A percentile compares a stretch with the other conserved stretches of the same genome.
Conservation (phyloP, 2,888 invertebrate genomes). For the Nemurella pictetii region DNA sequence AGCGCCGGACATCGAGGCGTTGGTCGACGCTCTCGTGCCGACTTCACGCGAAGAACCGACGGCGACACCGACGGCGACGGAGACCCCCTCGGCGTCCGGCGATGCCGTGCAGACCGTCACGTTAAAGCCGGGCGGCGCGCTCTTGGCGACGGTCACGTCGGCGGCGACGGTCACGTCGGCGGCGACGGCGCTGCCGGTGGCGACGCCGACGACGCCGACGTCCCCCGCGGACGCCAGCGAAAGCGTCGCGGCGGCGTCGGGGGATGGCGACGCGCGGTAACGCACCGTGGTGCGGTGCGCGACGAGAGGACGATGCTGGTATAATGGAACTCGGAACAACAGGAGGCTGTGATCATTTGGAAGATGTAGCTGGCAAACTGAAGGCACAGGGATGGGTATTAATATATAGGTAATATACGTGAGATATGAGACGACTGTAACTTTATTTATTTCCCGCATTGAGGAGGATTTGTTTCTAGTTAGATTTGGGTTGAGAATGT, state of each 20-base stretch:
- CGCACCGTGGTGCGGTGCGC: neutral
- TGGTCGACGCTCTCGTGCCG: neutral
- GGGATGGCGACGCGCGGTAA: neutral
- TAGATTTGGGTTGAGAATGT: neutral
- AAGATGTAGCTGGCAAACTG: neutral
- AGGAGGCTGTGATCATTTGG: neutral
- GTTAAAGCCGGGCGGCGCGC: slow-evolving; percentile 53
- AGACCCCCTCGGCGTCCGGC: slow-evolving; percentile 47
- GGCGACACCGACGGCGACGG: slow-evolving; percentile 26
- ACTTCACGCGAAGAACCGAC: slow-evolving; percentile 4
- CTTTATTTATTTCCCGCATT: neutral
- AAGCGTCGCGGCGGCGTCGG: neutral
- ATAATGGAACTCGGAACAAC: neutral
- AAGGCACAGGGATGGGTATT: neutral
- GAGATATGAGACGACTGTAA: neutral
- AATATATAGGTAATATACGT: too few relatives aligned
- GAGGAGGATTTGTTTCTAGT: neutral
- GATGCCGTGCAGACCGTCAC: slow-evolving; percentile 56
- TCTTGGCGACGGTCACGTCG: slow-evolving; percentile 50
- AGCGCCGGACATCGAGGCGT: slow-evolving; percentile 51
- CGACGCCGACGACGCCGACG: too few relatives aligned
- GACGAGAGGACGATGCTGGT: neutral
- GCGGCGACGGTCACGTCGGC: slow-evolving; percentile 49
- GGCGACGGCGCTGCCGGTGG: slow-evolving; percentile 47
- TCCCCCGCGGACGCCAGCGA: slow-evolving; percentile 47